Evolutionary conservation across 1,140 invertebrate genomes (phyloP).

Genomic region (Micrasema minimum): DNA sequence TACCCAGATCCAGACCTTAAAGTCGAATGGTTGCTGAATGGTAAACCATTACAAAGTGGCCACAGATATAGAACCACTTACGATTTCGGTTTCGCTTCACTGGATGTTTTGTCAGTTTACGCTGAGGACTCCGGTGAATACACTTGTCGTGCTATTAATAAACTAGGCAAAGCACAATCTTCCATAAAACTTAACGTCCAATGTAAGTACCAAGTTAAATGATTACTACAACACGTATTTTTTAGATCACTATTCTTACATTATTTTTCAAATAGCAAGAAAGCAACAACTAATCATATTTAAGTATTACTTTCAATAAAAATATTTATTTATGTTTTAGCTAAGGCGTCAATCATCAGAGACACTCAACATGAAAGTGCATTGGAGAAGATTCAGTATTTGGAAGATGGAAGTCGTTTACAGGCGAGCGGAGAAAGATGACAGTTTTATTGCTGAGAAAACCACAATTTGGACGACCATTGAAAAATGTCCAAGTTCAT

Average conservation of each 20-base stretch:
- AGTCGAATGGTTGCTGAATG: constrained; percentile 95
- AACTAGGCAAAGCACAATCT: constrained; percentile 82
- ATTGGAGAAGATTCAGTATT: constrained; percentile 88
- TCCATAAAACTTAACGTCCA: constrained; percentile 84
- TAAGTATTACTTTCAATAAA: not conserved
- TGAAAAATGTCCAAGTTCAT: constrained; percentile 84
- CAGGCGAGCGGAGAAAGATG: constrained; percentile 77
- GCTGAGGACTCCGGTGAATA: constrained; percentile 95
- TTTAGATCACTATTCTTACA: not conserved
- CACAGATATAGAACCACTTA: constrained; percentile 91
- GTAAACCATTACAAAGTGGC: constrained; percentile 89
- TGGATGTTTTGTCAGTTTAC: constrained; percentile 93
- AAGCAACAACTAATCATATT: not conserved
- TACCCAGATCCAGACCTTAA: constrained; percentile 93
- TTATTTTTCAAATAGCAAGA: too few species aligned
- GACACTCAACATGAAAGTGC: constrained; percentile 97
- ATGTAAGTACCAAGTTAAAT: constrained; percentile 70
- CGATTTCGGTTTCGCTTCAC: constrained; percentile 94
- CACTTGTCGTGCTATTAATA: constrained; percentile 90
- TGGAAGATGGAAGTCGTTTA: constrained; percentile 89
- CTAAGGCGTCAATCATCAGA: constrained; percentile 86
- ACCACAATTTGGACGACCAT: constrained; percentile 87
- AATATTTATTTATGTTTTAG: constrained; percentile 60
- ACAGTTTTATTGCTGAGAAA: constrained; percentile 82
- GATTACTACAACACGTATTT: constrained; percentile 5